These are phyloP conservation scores for Dendrocopos noguchii DNA, from an alignment of 2,113 vertebrate species.

Conservation along the genomic window DNA sequence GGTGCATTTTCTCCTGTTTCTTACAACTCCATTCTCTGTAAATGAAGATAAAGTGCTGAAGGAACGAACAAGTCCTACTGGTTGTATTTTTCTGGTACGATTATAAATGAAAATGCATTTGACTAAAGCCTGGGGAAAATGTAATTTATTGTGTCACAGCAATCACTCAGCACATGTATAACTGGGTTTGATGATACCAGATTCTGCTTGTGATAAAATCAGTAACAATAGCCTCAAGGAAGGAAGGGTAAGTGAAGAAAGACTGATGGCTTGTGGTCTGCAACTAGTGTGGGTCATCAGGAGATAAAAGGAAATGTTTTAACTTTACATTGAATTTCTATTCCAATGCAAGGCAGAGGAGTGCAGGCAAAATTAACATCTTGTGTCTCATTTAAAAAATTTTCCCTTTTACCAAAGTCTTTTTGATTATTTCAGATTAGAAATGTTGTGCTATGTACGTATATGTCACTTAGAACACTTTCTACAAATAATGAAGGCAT, in stretches of 20 bases:
- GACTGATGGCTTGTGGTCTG: background rate
- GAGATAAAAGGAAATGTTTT: background rate
- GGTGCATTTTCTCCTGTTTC: background rate
- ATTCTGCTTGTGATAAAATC: background rate
- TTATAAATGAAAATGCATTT: slow-evolving; percentile 39
- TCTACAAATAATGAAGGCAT: background rate
- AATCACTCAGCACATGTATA: background rate
- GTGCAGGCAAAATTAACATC: background rate
- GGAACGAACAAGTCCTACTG: background rate
- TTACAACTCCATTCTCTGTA: background rate
- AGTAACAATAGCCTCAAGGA: background rate
- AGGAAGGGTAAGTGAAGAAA: slow-evolving; percentile 1
- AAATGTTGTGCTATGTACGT: background rate
- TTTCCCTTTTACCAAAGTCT: background rate
- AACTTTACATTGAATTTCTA: background rate
- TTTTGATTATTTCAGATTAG: slow-evolving; percentile 4
- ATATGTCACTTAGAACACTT: background rate
- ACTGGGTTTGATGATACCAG: background rate
- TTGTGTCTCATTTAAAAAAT: background rate
- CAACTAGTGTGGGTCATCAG: background rate
- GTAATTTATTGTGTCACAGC: slow-evolving; percentile 27
- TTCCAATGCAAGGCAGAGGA: background rate
- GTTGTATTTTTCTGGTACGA: background rate
- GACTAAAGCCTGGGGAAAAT: slow-evolving; percentile 31
- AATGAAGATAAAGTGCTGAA: background rate